Evolutionary conservation across 2,888 invertebrate species (phyloP).

Genomic region (Morinoia aosen): DNA sequence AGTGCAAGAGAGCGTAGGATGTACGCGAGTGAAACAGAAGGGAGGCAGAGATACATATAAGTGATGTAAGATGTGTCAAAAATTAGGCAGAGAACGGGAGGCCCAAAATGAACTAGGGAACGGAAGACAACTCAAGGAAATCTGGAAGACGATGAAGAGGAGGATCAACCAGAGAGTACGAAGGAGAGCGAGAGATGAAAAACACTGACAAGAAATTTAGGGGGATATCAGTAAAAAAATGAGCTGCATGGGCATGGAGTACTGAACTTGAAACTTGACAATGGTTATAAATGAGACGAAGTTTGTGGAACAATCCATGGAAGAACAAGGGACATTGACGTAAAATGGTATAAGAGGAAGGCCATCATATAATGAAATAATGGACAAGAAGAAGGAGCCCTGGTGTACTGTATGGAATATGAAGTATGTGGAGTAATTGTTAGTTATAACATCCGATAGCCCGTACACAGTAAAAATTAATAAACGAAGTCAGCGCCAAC

Average conservation of each 20-base stretch:
- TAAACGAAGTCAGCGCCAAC: too few relatives aligned
- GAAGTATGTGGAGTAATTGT: too few relatives aligned
- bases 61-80: too few relatives aligned
- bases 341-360: neutral
- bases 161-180: neutral
- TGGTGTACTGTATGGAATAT: too few relatives aligned
- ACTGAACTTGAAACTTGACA: neutral
- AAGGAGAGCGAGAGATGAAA: neutral
- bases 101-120: too few relatives aligned
- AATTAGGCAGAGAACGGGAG: too few relatives aligned
- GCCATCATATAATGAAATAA: neutral
- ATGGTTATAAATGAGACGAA: neutral
- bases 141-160: neutral
- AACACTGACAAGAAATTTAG: neutral
- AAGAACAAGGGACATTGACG: neutral
- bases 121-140: neutral
- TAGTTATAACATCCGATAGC: too few relatives aligned
- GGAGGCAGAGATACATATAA: neutral
- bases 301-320: neutral
- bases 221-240: neutral
- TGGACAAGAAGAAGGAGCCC: neutral
- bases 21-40: neutral
- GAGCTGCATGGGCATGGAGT: neutral
- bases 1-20: neutral
- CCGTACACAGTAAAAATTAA: too few relatives aligned